These are phyloP conservation scores for Calephelis perditalis DNA, from an alignment of 2,888 invertebrate genomes.

Conservation along the genomic window DNA sequence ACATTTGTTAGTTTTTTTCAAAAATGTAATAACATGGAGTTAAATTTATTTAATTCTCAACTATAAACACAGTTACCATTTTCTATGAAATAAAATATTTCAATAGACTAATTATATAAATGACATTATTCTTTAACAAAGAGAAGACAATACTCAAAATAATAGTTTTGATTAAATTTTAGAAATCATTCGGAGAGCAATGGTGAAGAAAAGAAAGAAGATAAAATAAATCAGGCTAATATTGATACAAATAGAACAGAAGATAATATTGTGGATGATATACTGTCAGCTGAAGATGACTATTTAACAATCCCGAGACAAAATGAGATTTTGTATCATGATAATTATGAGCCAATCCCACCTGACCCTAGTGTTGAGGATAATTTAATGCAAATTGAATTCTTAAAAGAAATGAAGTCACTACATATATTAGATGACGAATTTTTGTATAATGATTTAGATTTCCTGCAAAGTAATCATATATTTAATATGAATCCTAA, in stretches of 20 bases:
- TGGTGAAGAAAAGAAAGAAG: slow-evolving; percentile 37
- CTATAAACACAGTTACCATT: no score
- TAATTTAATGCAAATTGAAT: slow-evolving; percentile 60
- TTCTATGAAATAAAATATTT: no score
- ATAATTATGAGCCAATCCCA: slow-evolving; percentile 37
- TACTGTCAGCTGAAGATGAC: slow-evolving; percentile 65
- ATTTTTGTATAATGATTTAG: slow-evolving; percentile 60
- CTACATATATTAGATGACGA: slow-evolving; percentile 65
- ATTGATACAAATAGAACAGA: slow-evolving; percentile 46
- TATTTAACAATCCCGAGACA: slow-evolving; percentile 56
- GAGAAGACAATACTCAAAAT: no score
- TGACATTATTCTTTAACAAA: no score
- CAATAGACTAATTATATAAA: no score
- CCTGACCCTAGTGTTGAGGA: slow-evolving; percentile 43
- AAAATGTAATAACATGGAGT: no score
- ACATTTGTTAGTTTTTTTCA: no score
- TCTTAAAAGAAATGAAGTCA: slow-evolving; percentile 64
- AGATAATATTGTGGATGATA: slow-evolving; percentile 67
- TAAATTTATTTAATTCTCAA: no score
- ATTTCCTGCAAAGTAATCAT: slow-evolving; percentile 58
- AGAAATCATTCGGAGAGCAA: slow-evolving; percentile 45
- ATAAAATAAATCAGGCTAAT: slow-evolving; percentile 32
- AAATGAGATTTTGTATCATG: slow-evolving; percentile 46
- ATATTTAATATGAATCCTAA: slow-evolving; percentile 50
- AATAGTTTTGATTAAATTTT: slow-evolving; percentile 21